Evolutionary conservation across 1,140 invertebrate genomes (phyloP).

Genomic region (Plectrocnemia conspersa): DNA sequence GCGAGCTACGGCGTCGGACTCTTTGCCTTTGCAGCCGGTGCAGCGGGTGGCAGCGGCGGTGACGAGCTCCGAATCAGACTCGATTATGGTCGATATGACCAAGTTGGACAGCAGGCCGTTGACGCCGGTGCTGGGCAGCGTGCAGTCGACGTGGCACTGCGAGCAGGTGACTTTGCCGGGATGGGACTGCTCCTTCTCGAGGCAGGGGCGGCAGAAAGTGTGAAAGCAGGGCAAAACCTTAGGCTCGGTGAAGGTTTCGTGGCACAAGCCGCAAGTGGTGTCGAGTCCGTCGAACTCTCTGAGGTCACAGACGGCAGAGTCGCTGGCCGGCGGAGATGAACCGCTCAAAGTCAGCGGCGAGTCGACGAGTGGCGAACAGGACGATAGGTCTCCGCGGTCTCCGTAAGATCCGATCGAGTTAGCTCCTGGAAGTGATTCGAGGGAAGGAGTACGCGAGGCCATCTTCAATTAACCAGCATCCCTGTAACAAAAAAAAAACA

Average conservation of each 20-base stretch:
- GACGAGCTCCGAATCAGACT: constrained; percentile 50
- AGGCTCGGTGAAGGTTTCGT: constrained; percentile 67
- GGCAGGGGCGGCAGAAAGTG: constrained; percentile 74
- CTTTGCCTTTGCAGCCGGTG: constrained; percentile 82
- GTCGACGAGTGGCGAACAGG: constrained; percentile 55
- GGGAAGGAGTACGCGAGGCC: constrained; percentile 71
- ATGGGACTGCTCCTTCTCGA: constrained; percentile 67
- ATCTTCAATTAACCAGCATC: constrained; percentile 56
- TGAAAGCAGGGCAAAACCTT: constrained; percentile 79
- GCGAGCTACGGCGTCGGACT: constrained; percentile 79
- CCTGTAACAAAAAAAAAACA: constrained; percentile 44
- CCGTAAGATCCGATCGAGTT: constrained; percentile 81
- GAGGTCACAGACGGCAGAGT: constrained; percentile 71
- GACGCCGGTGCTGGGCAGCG: constrained; percentile 54
- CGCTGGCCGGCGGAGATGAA: constrained; percentile 73
- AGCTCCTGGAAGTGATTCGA: constrained; percentile 83
- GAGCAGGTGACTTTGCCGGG: constrained; percentile 79
- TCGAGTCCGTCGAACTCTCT: constrained; percentile 52
- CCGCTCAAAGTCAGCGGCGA: constrained; percentile 76
- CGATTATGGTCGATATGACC: constrained; percentile 59
- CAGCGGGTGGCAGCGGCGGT: constrained; percentile 60
- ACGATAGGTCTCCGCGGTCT: constrained; percentile 60
- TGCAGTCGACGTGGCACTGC: constrained; percentile 70
- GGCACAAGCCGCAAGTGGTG: constrained; percentile 74
- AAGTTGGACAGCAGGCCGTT: constrained; percentile 62